Evolutionary conservation across 1,140 invertebrate genomes (phyloP), one percentile per base, ranked within the genome.

Genomic region (Lanistes nyassanus): DNA sequence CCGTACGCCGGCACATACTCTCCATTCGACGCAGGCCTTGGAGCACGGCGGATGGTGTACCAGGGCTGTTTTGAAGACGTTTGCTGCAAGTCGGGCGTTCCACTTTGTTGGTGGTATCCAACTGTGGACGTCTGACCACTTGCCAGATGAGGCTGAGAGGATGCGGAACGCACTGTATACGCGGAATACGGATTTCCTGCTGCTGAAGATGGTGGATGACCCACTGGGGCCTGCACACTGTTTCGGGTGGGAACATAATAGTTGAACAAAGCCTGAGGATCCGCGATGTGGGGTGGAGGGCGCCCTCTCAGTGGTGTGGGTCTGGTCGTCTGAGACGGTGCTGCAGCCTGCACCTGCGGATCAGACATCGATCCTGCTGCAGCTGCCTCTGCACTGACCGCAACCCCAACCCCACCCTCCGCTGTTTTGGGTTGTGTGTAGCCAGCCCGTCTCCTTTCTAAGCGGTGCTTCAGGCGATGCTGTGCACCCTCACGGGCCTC

Each of bases 371-470:
- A 0, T 19, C 79, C 70, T 31, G 78, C 75, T n/a, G 76, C 79
- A 31, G 77, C 76, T 56, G 81, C 77, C 37, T 79, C 80, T 36
- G 76, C 79, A 64, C 77, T 76, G 36, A 76, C 79, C 39, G 75
- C 77, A 69, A 74, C 78, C n/a, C 76, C 68, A 47, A 37, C 68
- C 53, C 73, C 72, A n/a, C 60, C 67, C 26, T 72, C 67, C 58
- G 76, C 74, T 29, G 74, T 71, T 53, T 69, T 76, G 0, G 72
- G 58, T 11, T 51, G 51, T 26, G 69, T 74, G 31, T 78, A 64
- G 66, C 78, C 74, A 72, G 76, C 71, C 16, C 74, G 64, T 42
- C 75, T 74, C 29, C 75, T 76, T 21, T 68, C n/a, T 21, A 68
- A 71, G 58, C 42, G 71, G 36, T 72, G 81, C 16, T 60, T 64